Percentiles rank a stretch among this genome's conserved stretches.
Evolutionary conservation across 2,888 invertebrate species (phyloP).

Genomic region (Xylota sylvarum): DNA sequence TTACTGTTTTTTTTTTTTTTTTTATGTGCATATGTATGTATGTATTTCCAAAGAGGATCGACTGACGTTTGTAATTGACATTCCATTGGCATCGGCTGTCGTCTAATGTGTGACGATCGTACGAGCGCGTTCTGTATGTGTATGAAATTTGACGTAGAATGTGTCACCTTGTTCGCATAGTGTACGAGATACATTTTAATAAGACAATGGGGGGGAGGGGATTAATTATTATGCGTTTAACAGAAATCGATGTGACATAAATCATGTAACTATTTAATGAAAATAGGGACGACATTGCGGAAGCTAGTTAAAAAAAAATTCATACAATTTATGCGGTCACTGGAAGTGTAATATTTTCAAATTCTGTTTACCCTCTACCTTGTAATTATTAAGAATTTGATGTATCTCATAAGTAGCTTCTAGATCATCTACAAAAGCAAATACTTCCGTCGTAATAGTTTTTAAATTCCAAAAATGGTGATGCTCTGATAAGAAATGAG

Average conservation of each 20-base stretch:
- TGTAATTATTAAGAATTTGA: too few relatives aligned
- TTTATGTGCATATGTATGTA: background rate
- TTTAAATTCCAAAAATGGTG: background rate
- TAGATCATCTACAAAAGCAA: too few relatives aligned
- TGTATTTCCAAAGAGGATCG: background rate
- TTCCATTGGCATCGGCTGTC: slow-evolving; percentile 6
- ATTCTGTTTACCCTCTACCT: too few relatives aligned
- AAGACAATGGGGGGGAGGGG: background rate
- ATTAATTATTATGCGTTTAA: background rate
- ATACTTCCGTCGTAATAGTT: background rate
- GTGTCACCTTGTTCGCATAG: slow-evolving; percentile 6
- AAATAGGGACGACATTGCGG: background rate
- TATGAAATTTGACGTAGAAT: background rate
- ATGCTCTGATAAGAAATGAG: background rate
- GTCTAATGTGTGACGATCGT: slow-evolving; percentile 4
- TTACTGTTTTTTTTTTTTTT: background rate
- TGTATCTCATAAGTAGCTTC: too few relatives aligned
- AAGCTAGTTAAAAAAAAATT: background rate
- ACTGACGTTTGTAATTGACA: slow-evolving; percentile 17
- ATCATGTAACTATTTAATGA: background rate
- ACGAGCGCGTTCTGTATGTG: background rate
- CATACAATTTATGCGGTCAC: background rate
- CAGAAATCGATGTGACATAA: background rate
- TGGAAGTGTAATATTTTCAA: background rate
- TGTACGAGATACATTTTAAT: background rate